Base-by-base conservation (phyloP, 2,888 invertebrate genomes). In the Nesidiocoris tenuis region DNA sequence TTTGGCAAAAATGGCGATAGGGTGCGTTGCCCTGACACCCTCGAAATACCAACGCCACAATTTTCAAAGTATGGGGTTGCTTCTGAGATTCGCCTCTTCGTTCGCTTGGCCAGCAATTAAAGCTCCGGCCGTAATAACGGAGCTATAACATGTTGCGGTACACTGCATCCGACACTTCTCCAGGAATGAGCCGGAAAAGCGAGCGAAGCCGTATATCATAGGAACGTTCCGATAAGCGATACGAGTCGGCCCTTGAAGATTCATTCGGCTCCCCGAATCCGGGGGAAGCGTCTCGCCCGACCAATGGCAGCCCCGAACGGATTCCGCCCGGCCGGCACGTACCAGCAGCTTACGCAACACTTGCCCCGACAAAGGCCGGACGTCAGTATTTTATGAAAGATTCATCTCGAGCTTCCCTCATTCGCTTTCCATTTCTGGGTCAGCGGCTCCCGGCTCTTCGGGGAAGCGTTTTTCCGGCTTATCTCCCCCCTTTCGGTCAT, bases 351-450 rank as follows among this genome's bases (percentile, higher is more conserved):
- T 39, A 39, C 39, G 39, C 39, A 39, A 39, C 39, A 39, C 39
- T 39, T 39, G 39, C 39, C 39, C 12, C 39, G 39, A 39, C 39
- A 39, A 39, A 39, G 12, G 39, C 39, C 39, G 39, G 39, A 39
- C 39, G 39, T 39, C 39, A 39, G 65, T 65, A 65, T 65, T 65
- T 65, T 65, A 65, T 65, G 65, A 65, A 65, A 24, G 65, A 65
- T 65, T 65, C 65, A 65, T 65, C 65, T 65, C 39, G 65, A 65
- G 65, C 65, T 65, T 24, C 12, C 39, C 25, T 65, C 65, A 65
- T 65, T 65, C 65, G 25, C 25, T 39, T 65, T 19, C 18, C 39
- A 39, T 39, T 39, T 39, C 12, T 39, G 5, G 39, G 39, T 39
- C 39, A 39, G 39, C 12, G 3, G 3, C 39, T 12, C 3, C 12